Evolutionary conservation across 2,113 vertebrate genomes (phyloP).

Genomic region (Turdus rufiventris): DNA sequence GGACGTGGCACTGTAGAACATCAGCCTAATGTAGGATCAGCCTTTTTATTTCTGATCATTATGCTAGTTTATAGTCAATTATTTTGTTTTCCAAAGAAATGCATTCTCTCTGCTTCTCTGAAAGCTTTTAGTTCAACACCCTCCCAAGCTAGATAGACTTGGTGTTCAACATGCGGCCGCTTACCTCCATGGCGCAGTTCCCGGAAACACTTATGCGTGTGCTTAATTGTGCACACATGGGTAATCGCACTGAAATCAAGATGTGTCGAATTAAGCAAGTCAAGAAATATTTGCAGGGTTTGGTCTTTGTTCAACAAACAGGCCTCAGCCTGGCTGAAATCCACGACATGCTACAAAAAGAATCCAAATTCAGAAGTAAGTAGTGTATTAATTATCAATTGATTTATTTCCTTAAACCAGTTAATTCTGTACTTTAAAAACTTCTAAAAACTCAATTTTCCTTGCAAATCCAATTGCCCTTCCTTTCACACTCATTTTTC

Average conservation of each 20-base stretch:
- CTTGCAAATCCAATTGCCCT: slow-evolving; percentile 17
- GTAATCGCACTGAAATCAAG: slow-evolving; percentile 28
- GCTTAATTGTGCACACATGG: slow-evolving; percentile 56
- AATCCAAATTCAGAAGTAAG: neutral
- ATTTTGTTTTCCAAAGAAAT: neutral
- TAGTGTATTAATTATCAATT: slow-evolving; percentile 12
- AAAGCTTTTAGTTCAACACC: neutral
- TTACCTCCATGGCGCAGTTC: slow-evolving; percentile 41
- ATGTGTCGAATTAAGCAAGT: slow-evolving; percentile 52
- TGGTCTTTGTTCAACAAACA: slow-evolving; percentile 38
- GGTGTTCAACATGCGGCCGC: neutral
- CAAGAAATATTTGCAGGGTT: slow-evolving; percentile 46
- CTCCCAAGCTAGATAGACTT: neutral
- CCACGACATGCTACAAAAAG: neutral
- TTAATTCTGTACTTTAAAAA: slow-evolving; percentile 1
- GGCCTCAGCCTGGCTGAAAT: slow-evolving; percentile 13
- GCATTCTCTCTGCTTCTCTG: neutral
- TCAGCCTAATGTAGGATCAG: neutral
- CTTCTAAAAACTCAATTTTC: slow-evolving; percentile 2
- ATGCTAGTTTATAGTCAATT: neutral
- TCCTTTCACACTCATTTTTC: slow-evolving; percentile 5
- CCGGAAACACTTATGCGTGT: slow-evolving; percentile 26
- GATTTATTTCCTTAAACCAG: slow-evolving; percentile 22
- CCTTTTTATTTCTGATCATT: neutral
- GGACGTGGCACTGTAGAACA: neutral